Conservation (phyloP, 2,113 vertebrate genomes). For the Sarotherodon lohbergeri region DNA sequence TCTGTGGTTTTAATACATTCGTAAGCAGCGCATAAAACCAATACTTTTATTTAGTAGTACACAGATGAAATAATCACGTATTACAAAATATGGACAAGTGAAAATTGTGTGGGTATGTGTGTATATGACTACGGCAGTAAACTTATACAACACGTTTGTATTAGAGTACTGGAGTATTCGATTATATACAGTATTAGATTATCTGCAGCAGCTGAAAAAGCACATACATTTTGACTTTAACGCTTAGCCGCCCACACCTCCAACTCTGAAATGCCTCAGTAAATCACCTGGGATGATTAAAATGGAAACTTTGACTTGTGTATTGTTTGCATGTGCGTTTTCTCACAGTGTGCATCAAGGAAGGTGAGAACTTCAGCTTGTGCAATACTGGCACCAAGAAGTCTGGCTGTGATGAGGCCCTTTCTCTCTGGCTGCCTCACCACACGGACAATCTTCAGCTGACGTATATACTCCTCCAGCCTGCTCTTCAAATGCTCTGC, state of each 20-base stretch:
- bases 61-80: background rate
- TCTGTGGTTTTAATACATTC: background rate
- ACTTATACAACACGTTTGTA: background rate
- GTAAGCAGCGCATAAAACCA: background rate
- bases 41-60: background rate
- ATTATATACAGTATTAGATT: background rate
- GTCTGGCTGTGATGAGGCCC: slow-evolving; percentile 89
- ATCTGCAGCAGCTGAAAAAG: background rate
- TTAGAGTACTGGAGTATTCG: background rate
- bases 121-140: background rate
- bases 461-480: slow-evolving; percentile 79
- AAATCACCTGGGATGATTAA: background rate
- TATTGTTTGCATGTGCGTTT: background rate
- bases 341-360: slow-evolving; percentile 93
- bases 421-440: slow-evolving; percentile 87
- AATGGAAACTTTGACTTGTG: background rate
- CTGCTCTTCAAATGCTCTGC: slow-evolving; percentile 82
- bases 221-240: background rate
- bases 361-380: slow-evolving; percentile 90
- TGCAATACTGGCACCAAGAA: slow-evolving; percentile 87
- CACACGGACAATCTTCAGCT: slow-evolving; percentile 84
- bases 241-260: background rate
- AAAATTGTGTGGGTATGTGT: background rate
- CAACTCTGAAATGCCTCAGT: background rate
- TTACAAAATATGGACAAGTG: background rate